A percentile compares a stretch with the other conserved stretches of the same genome.
phyloP scores from a whole-genome alignment of 2,797 vertebrate genomes.

The Miichthys miiuy region DNA sequence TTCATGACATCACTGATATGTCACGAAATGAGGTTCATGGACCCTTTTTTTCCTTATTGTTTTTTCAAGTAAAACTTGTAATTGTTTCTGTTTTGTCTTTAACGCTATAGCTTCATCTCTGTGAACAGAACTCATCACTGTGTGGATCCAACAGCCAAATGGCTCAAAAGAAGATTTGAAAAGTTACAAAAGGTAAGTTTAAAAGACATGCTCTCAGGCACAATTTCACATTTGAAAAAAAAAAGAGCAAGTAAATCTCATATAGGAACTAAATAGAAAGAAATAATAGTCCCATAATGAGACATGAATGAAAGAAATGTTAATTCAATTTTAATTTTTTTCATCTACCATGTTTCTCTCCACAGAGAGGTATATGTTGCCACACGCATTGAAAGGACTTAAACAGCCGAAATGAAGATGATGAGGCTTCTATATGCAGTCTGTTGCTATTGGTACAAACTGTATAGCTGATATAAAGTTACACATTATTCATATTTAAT shows the following conservation, averaged over 20 bases:
- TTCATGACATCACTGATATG: no score
- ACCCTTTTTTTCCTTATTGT: background rate
- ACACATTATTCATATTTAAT: no score
- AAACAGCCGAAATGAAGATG: background rate
- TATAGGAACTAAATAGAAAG: no score
- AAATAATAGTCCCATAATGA: no score
- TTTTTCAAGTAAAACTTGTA: background rate
- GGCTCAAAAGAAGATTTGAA: background rate
- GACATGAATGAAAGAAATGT: no score
- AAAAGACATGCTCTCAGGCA: background rate
- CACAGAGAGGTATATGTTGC: background rate
- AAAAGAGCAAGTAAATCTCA: background rate
- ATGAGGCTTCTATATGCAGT: background rate
- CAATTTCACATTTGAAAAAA: background rate
- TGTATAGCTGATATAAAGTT: no score
- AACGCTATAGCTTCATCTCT: background rate
- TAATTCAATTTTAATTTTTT: background rate
- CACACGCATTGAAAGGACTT: background rate
- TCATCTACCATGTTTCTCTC: background rate
- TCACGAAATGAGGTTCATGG: no score
- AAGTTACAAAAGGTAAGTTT: background rate
- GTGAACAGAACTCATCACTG: background rate
- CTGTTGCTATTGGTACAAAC: background rate
- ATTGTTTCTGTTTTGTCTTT: background rate
- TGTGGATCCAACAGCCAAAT: background rate